These are phyloP conservation scores for Caradrina clavipalpis DNA, from an alignment of 2,888 invertebrate genomes.

Conservation along the genomic window DNA sequence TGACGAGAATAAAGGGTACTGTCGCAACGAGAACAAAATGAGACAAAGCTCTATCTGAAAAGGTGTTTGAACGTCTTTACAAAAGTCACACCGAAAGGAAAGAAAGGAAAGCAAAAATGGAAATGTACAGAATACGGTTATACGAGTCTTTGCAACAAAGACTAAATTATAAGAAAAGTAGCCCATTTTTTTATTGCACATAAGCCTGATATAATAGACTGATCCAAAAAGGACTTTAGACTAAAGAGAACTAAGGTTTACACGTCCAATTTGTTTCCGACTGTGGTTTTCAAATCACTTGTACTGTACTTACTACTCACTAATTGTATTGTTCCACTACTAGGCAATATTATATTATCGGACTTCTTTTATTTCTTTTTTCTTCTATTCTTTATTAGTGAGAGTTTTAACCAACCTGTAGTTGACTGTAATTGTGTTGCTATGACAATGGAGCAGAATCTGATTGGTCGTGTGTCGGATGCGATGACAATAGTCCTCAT, in stretches of 20 bases:
- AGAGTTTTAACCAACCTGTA: neutral
- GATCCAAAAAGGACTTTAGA: slow-evolving; percentile 17
- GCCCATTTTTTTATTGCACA: slow-evolving; percentile 37
- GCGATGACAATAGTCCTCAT: slow-evolving; percentile 6
- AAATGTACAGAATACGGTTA: slow-evolving; percentile 16
- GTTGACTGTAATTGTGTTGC: neutral
- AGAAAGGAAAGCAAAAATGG: slow-evolving; percentile 17
- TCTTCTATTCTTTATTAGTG: neutral
- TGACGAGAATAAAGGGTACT: slow-evolving; percentile 22
- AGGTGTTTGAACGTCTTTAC: slow-evolving; percentile 34
- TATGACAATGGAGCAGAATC: slow-evolving; percentile 10
- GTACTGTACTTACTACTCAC: no score
- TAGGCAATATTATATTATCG: slow-evolving; percentile 8
- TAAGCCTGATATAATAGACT: slow-evolving; percentile 32
- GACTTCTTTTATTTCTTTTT: neutral
- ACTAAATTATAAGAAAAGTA: slow-evolving; percentile 29
- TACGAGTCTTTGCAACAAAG: slow-evolving; percentile 28
- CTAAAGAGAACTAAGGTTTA: slow-evolving; percentile 14
- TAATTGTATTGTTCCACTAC: neutral
- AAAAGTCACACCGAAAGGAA: slow-evolving; percentile 22
- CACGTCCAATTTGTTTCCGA: slow-evolving; percentile 20
- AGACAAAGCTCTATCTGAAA: slow-evolving; percentile 26
- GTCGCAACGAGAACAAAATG: slow-evolving; percentile 31
- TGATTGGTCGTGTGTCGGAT: slow-evolving; percentile 15
- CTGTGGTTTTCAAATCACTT: slow-evolving; percentile 4